These are phyloP conservation scores for Iphiclides podalirius DNA, from an alignment of 2,888 invertebrate genomes.

Conservation along the genomic window DNA sequence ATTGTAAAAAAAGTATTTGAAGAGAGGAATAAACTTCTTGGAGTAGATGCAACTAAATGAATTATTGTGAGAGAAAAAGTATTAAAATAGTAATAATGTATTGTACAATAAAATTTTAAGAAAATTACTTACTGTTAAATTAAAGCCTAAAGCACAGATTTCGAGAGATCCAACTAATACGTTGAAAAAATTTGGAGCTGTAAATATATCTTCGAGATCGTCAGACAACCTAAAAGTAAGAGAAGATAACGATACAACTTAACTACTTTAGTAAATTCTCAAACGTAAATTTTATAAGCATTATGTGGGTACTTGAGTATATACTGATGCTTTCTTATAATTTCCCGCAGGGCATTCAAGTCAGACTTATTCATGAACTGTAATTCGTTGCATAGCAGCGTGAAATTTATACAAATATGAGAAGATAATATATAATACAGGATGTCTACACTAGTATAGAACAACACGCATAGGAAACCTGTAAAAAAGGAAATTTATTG, in stretches of 20 bases:
- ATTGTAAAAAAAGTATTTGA: no score
- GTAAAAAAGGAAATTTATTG: constrained; percentile 27
- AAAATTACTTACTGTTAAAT: constrained; percentile 56
- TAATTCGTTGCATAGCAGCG: constrained; percentile 48
- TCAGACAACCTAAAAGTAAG: constrained; percentile 52
- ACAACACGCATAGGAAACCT: constrained; percentile 59
- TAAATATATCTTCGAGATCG: constrained; percentile 63
- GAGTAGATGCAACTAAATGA: no score
- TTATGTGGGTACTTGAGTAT: constrained; percentile 46
- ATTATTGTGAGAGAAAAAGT: no score
- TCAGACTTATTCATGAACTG: constrained; percentile 36
- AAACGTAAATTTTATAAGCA: no score
- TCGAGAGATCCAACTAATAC: constrained; percentile 60
- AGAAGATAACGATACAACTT: no score
- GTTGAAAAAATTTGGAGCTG: constrained; percentile 57
- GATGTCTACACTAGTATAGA: constrained; percentile 52
- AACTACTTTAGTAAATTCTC: no score
- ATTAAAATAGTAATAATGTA: no score
- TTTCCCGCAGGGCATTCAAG: constrained; percentile 35
- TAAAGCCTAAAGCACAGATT: constrained; percentile 68
- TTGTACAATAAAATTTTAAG: no score
- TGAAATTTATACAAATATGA: constrained; percentile 56
- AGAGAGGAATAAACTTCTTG: no score
- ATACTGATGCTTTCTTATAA: constrained; percentile 56
- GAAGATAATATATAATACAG: constrained; percentile 57